Base-by-base conservation (phyloP, 2,797 vertebrate species). In the Melanotaenia nigrans region DNA sequence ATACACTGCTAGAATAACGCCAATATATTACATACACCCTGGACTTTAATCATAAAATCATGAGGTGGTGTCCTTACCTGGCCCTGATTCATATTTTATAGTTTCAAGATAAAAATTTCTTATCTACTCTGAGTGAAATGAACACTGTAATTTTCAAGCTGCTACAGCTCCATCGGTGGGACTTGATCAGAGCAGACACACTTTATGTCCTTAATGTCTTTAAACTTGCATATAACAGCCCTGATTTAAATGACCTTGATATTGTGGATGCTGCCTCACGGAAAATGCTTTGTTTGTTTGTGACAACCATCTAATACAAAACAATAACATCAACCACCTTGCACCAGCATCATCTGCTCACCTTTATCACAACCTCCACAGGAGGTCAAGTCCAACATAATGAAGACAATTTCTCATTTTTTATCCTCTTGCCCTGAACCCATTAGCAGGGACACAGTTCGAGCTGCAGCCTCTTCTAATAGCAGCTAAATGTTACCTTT, bases 331-430 rank as follows among this genome's bases (percentile, higher is more conserved):
- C 20, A 81, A 58, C 40, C 62, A 57, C 58, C 49, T 49, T 10
- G 14, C 51, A 58, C 59, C 45, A 22, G 53, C 1, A 24, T 38
- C 60, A 57, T 32, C 65, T 56, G 22, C 38, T 78, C 58, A 73
- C 55, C 61, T 77, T 71, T 56, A 82, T 68, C 69, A 79, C 65
- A 58, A 79, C 77, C 53, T 53, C 68, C 28, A 53, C 63, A 77
- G 65, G 85, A 88, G 82, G 79, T 89, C 83, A 87, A 85, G 61
- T 62, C 67, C 53, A 79, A 64, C 67, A 54, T 47, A 54, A 36
- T 45, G 67, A 69, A 58, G 71, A 81, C 65, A 42, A 63, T 71
- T 62, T 58, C 77, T 82, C 64, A 83, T 85, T 81, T 74, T 54
- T 38, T 35, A 69, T 30, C 25, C 64, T 60, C 42, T 55, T 22